Percentiles rank a stretch among this genome's conserved stretches.
Conservation (phyloP, 2,888 invertebrate species). For the Germaria angustata region DNA sequence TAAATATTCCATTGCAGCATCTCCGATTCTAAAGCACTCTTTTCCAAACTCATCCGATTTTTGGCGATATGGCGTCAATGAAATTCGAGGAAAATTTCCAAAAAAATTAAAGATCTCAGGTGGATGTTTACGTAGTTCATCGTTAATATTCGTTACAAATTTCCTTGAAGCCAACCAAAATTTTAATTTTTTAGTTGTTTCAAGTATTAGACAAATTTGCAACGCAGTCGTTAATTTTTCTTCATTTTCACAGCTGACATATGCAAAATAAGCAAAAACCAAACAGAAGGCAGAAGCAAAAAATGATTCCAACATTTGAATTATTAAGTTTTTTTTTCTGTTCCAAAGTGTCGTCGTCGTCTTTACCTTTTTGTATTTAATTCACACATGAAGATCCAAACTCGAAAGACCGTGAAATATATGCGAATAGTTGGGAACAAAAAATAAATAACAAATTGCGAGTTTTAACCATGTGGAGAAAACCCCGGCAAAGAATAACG, state of each 20-base stretch:
- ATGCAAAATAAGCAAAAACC: slow-evolving; percentile 25
- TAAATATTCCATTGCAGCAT: no score
- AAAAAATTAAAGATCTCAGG: no score
- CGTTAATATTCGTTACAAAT: not conserved
- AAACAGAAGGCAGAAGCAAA: not conserved
- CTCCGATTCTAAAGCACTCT: no score
- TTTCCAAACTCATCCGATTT: no score
- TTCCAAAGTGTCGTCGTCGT: slow-evolving; percentile 10
- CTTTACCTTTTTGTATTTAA: not conserved
- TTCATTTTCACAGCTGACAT: slow-evolving; percentile 21
- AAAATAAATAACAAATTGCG: slow-evolving; percentile 11
- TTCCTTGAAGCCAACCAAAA: not conserved
- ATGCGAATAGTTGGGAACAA: slow-evolving; percentile 43
- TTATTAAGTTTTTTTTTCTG: not conserved
- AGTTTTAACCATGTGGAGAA: slow-evolving; percentile 23
- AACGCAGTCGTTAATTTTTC: slow-evolving; percentile 19
- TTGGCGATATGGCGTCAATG: no score
- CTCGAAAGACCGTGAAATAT: slow-evolving; percentile 60
- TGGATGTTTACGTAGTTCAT: no score
- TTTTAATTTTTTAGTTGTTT: slow-evolving; percentile 10
- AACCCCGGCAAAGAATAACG: slow-evolving; percentile 34
- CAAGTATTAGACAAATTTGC: slow-evolving; percentile 24
- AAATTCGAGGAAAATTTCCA: no score
- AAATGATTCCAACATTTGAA: slow-evolving; percentile 34
- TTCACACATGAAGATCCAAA: slow-evolving; percentile 36